phyloP scores from a whole-genome alignment of 2,797 vertebrate genomes.

The Hipposideros larvatus region DNA sequence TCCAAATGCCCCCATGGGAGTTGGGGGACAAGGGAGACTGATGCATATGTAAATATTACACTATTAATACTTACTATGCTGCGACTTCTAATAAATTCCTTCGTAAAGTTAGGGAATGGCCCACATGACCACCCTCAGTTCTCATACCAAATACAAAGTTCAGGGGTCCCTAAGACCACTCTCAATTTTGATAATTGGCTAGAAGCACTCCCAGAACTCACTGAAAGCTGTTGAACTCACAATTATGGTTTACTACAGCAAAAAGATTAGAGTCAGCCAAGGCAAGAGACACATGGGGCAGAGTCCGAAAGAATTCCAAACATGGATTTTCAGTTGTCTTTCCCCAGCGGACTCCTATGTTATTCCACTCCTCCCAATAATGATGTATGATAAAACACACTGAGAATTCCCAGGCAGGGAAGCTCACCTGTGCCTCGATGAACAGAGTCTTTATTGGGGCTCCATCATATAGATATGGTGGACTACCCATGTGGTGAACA shows the following conservation, averaged over 20 bases:
- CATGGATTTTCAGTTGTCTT: not conserved
- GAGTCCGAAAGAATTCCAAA: not conserved
- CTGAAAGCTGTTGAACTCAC: not conserved
- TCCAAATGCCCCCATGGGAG: not conserved
- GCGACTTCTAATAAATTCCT: not conserved
- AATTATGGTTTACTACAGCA: not conserved
- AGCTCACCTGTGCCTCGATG: accelerated
- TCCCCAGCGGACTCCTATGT: not conserved
- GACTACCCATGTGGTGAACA: not conserved
- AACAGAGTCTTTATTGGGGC: not conserved
- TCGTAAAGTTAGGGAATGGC: not conserved
- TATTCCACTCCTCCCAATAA: not conserved
- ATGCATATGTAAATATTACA: not conserved
- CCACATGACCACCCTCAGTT: not conserved
- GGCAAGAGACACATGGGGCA: not conserved
- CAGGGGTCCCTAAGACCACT: not conserved
- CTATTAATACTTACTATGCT: too few species aligned
- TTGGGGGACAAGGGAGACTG: not conserved
- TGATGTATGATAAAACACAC: not conserved
- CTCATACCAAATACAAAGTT: not conserved
- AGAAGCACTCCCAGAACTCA: not conserved
- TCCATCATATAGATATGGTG: not conserved
- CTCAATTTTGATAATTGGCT: not conserved
- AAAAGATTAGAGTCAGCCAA: not conserved
- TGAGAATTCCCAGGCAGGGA: not conserved